phyloP scores from a whole-genome alignment of 1,140 invertebrate genomes.

The Bombus turneri region DNA sequence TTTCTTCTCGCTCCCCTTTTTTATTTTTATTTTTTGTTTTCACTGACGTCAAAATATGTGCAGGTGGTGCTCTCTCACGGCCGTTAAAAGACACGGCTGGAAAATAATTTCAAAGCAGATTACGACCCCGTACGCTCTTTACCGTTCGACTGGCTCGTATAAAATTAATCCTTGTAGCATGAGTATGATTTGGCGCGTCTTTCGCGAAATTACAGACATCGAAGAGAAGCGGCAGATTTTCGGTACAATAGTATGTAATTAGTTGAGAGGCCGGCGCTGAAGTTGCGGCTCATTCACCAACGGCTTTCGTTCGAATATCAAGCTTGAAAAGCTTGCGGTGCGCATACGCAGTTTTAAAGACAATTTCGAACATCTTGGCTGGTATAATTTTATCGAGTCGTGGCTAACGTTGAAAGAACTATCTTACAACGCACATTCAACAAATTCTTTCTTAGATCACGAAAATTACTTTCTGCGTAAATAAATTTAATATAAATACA shows the following conservation, averaged over 20 bases:
- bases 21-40: background rate
- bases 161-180: slow-evolving; percentile 57
- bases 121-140: slow-evolving; percentile 47
- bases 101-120: slow-evolving; percentile 66
- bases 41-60: slow-evolving; percentile 2
- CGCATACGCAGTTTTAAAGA: background rate
- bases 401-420: too few species aligned
- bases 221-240: slow-evolving; percentile 72
- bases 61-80: slow-evolving; percentile 16
- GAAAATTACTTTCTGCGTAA: background rate
- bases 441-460: background rate
- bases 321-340: background rate
- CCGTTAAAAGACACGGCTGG: slow-evolving; percentile 51
- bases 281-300: slow-evolving; percentile 29
- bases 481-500: background rate
- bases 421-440: background rate
- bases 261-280: slow-evolving; percentile 75
- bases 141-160: slow-evolving; percentile 41
- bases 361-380: background rate
- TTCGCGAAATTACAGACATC: slow-evolving; percentile 67
- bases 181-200: slow-evolving; percentile 43
- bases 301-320: slow-evolving; percentile 28
- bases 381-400: background rate
- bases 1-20: background rate
- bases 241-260: slow-evolving; percentile 79